These are phyloP conservation scores for Trichopoda pennipes DNA, from an alignment of 2,888 invertebrate genomes.

Conservation along the genomic window DNA sequence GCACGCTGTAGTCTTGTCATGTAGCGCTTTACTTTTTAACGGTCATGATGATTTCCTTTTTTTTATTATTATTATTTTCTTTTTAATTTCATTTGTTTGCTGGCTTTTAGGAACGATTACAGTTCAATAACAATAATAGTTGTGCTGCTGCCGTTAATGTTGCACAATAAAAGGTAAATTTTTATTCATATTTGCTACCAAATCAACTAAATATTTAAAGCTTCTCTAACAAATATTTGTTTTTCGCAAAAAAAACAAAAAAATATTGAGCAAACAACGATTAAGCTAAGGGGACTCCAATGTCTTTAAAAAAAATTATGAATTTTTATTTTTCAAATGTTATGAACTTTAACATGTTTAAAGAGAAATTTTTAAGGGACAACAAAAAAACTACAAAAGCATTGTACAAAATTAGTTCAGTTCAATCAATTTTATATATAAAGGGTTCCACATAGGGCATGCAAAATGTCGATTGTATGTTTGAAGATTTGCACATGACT, in stretches of 20 bases:
- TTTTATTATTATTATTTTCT: not conserved
- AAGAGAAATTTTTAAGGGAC: constrained; percentile 27
- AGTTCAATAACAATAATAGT: constrained; percentile 59
- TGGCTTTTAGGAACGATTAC: constrained; percentile 30
- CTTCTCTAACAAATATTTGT: constrained; percentile 54
- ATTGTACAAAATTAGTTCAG: constrained; percentile 21
- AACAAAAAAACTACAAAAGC: not conserved
- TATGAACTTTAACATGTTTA: constrained; percentile 59
- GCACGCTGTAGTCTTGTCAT: constrained; percentile 67
- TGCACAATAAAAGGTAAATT: constrained; percentile 62
- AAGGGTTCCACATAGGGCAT: no score
- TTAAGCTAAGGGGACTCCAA: constrained; percentile 39
- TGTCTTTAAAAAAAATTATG: constrained; percentile 59
- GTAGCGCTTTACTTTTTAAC: constrained; percentile 68
- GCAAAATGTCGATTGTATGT: no score
- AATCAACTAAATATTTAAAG: constrained; percentile 64
- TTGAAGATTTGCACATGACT: no score
- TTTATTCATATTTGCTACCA: constrained; percentile 70
- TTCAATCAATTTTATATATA: not conserved
- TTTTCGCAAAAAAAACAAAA: not conserved
- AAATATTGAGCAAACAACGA: not conserved
- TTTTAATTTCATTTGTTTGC: constrained; percentile 15
- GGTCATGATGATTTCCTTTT: constrained; percentile 60
- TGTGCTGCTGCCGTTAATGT: constrained; percentile 48
- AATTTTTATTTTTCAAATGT: constrained; percentile 39